Conservation (phyloP, 2,888 invertebrate genomes). For the Rhagophthalmus giganteus region DNA sequence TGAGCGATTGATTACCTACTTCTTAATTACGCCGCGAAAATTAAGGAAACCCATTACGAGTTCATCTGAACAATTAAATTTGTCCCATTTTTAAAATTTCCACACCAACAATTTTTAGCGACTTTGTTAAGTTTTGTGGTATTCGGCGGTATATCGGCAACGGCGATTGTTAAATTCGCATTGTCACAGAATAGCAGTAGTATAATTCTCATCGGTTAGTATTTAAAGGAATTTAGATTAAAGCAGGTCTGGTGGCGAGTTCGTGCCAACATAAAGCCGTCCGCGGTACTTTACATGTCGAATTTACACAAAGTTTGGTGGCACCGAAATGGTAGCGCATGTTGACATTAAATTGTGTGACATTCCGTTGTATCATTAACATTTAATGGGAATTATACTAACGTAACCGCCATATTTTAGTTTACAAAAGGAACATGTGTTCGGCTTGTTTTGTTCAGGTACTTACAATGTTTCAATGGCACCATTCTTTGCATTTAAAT, state of each 20-base stretch:
- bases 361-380: slow-evolving; percentile 55
- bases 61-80: no score
- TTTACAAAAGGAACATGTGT: slow-evolving; percentile 54
- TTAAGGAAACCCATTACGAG: no score
- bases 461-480: slow-evolving; percentile 36
- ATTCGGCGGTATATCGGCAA: slow-evolving; percentile 14
- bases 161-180: slow-evolving; percentile 25
- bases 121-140: no score
- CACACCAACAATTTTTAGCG: no score
- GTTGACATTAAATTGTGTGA: slow-evolving; percentile 54
- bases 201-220: slow-evolving; percentile 37
- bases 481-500: slow-evolving; percentile 32
- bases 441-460: slow-evolving; percentile 46
- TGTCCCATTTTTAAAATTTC: no score
- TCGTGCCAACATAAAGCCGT: slow-evolving; percentile 41
- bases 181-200: slow-evolving; percentile 24
- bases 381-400: slow-evolving; percentile 55
- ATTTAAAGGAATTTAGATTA: slow-evolving; percentile 47
- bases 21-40: not conserved
- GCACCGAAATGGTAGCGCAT: slow-evolving; percentile 47
- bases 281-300: slow-evolving; percentile 49
- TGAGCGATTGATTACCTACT: no score
- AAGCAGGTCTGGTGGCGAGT: slow-evolving; percentile 41
- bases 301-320: slow-evolving; percentile 50
- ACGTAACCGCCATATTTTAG: slow-evolving; percentile 47